Base-by-base conservation (phyloP, 1,140 invertebrate genomes). In the Steinernema khuongi region DNA sequence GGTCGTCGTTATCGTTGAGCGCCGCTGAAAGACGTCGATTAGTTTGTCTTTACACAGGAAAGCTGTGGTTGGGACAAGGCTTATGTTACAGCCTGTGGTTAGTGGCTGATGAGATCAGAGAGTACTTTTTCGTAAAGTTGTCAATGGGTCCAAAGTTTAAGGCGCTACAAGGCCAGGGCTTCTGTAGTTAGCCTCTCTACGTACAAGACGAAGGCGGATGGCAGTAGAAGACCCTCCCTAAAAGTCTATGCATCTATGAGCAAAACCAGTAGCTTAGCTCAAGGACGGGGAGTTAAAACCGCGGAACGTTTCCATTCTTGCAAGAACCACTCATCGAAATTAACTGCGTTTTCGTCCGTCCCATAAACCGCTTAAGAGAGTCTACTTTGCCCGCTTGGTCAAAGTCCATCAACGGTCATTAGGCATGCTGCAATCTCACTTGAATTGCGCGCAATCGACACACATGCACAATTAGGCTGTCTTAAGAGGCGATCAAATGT, bases 11-110 rank as follows among this genome's bases (percentile, higher is more conserved):
- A 22, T 11, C 22, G 50, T 7, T 60, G 11, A 60, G 50, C 22
- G 50, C 14, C 22, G 7, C 50, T 60, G 22, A n/a, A 41, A 41
- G 2, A 60, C 14, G 26, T 14, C 22, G 50, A 60, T 26, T n/a
- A 17, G 19, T 60, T 22, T 7, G 50, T 26, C 14, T 60, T 60
- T 60, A 60, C 50, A 60, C 50, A 17, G 11, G n/a, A n/a, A n/a
- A n/a, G n/a, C n/a, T n/a, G n/a, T n/a, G n/a, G 4, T 14, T 60
- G 36, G 36, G 26, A 60, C 50, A 60, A 22, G 22, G 7, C 22
- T 60, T 60, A 17, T 60, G 50, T 60, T 60, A 60, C 50, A 60
- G 26, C 50, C 4, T 60, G 50, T 60, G 50, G 50, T 60, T 60
- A 26, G 50, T 22, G 50, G 50, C 50, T 60, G 36, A 41, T 11